Evolutionary conservation across 2,888 invertebrate species (phyloP), one percentile per base, ranked within the genome.

Genomic region (Caenorhabditis panamensis): DNA sequence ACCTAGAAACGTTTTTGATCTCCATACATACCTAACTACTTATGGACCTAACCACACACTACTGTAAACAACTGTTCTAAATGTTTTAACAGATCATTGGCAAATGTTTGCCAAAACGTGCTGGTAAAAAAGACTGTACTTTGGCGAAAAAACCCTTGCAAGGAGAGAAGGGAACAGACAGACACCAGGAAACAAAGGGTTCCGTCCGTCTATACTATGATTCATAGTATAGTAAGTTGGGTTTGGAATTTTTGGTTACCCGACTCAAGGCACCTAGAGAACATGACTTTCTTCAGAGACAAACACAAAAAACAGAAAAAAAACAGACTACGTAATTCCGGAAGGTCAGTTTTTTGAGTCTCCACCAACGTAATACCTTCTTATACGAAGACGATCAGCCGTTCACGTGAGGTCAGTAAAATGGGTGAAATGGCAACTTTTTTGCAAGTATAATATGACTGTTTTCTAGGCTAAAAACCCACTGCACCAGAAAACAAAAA

Each of bases 61-160:
- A n/a, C 31, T 6, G 31, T 3, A 2, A 41, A 41, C 53, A 63
- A 31, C 47, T 72, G 63, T 58, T 63, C 53, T 61, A 26, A 53
- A 8, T 22, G 11, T 18, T 53, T 41, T 36, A 31, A 64, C 56
- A 64, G 66, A 66, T 58, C 73, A 73, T 31, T 20, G 53, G 18
- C 73, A 64, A 73, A 73, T 73, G 66, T 73, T 73, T 73, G 73
- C 63, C 26, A 58, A 41, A 59, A 36, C 37, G 31, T 71, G 49
- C 49, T 49, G 11, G 18, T 71, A 54, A 24, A 61, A 71, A 62
- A 9, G 36, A 22, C 2, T 58, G 22, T 58, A 58, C 20, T 36
- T 37, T 58, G 58, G 24, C 54, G 56, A 44, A 20, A 20, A 20
- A 49, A 18, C 49, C 20, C 49, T 28, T 56, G 26, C 47, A 47